Evolutionary conservation across 2,888 invertebrate species (phyloP), one percentile per base, ranked within the genome.

Genomic region (Carcina quercana): DNA sequence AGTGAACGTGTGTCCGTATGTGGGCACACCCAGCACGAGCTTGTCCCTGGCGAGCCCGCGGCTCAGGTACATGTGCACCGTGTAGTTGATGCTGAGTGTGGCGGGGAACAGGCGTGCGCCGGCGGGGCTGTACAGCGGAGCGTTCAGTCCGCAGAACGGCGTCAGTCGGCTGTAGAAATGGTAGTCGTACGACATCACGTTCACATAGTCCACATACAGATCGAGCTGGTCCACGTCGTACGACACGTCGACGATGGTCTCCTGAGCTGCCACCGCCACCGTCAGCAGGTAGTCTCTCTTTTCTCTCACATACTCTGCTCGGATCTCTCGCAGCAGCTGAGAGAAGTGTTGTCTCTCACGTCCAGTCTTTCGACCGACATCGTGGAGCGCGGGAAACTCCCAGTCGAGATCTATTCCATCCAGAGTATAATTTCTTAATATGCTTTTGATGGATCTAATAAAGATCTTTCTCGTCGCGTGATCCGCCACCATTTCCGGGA

Each of bases 151-250:
- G 11, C 96, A 96, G 46, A 94, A 89, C 1, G 96, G 96, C 1
- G 91, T 89, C 39, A 87, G 87, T 61, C 86, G 86, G 3, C 89
- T 86, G 56, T 87, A 96, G 55, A 88, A 91, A 66, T 96, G 95
- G 57, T 89, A 96, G 65, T 97, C 96, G 59, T 97, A 97, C 0
- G 92, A 87, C 96, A 96, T 96, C n/a, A 97, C 59, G 65, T 94
- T 95, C 0, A 95, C 87, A 75, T 88, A 94, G 67, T 96, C 96
- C 0, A 91, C 89, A 59, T 91, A 95, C 85, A 89, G 76, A 47
- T 93, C 92, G 37, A 96, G 84, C 61, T 91, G 88, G 12, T 87
- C 82, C 7, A 96, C 87, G 62, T 95, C 90, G 65, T 96, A 96
- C 1, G 93, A 88, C 34, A 87, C 85, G 51, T 91, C 88, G 0